Percentiles rank a stretch among this genome's conserved stretches.
Conservation (phyloP, 1,140 invertebrate genomes). For the Tetramorium simillimum region DNA sequence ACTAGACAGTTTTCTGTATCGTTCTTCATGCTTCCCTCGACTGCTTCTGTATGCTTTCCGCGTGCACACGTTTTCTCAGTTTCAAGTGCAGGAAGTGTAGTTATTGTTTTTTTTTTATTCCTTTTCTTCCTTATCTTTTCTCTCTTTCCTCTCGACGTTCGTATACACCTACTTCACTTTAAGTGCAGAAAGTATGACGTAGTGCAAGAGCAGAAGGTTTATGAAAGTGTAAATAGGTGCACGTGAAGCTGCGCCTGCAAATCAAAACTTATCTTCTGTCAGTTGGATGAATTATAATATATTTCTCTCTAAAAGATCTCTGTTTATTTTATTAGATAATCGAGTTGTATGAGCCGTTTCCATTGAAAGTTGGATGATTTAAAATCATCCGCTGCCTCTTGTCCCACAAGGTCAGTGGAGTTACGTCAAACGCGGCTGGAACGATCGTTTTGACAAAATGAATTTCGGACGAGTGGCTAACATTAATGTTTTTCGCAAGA, state of each 20-base stretch:
- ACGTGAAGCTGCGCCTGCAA: not conserved
- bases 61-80: not conserved
- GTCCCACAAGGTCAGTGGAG: not conserved
- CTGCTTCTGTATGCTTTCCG: not conserved
- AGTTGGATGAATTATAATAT: constrained; percentile 3
- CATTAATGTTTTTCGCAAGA: constrained; percentile 53
- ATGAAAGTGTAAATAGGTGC: not conserved
- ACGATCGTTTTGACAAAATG: constrained; percentile 48
- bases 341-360: not conserved
- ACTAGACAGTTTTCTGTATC: not conserved
- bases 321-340: not conserved
- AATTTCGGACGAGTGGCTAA: constrained; percentile 69
- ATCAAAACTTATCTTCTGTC: constrained; percentile 7
- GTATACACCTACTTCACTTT: no score
- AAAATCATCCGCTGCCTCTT: not conserved
- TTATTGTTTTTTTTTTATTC: no score
- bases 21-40: not conserved
- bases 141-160: no score
- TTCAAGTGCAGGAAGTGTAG: not conserved
- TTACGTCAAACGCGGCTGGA: not conserved
- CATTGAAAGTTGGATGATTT: not conserved
- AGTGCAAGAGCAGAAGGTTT: no score
- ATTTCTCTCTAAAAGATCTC: constrained; percentile 22
- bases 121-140: no score
- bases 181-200: no score